Percentiles rank a stretch among this genome's conserved stretches.
Conservation (phyloP, 2,888 invertebrate genomes). For the Lycophotia porphyrea region DNA sequence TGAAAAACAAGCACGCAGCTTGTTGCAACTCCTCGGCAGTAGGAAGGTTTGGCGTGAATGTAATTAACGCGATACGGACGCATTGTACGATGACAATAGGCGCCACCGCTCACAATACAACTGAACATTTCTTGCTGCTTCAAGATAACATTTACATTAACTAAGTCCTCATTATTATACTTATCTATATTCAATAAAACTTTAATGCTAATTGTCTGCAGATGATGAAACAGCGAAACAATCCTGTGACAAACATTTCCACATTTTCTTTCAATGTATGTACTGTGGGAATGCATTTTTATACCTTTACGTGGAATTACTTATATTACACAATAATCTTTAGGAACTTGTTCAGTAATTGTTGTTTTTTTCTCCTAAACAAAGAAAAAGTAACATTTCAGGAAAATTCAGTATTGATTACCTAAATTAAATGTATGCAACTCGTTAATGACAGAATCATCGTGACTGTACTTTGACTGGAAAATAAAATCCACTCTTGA, state of each 20-base stretch:
- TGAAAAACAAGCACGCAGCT: slow-evolving; percentile 80
- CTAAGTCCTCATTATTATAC: slow-evolving; percentile 58
- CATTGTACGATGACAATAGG: slow-evolving; percentile 67
- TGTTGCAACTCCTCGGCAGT: slow-evolving; percentile 73
- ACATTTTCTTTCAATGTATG: slow-evolving; percentile 38
- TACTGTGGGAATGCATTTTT: slow-evolving; percentile 46
- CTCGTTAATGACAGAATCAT: too few species aligned
- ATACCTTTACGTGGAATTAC: background rate
- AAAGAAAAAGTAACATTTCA: background rate
- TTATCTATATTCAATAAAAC: slow-evolving; percentile 64
- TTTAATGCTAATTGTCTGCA: slow-evolving; percentile 57
- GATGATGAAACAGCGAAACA: slow-evolving; percentile 48
- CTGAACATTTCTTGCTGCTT: slow-evolving; percentile 59
- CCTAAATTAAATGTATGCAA: too few species aligned
- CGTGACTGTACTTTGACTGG: too few species aligned
- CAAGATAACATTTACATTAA: slow-evolving; percentile 63
- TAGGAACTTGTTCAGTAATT: background rate
- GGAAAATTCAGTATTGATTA: too few species aligned
- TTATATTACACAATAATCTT: background rate
- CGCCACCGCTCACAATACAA: slow-evolving; percentile 56
- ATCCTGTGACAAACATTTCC: slow-evolving; percentile 50
- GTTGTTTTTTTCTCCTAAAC: background rate
- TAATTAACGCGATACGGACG: slow-evolving; percentile 82
- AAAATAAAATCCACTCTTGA: too few species aligned
- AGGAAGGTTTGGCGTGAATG: slow-evolving; percentile 73